A percentile compares a stretch with the other conserved stretches of the same genome.
These are phyloP conservation scores for Lasioglossum lativentre DNA, from an alignment of 2,888 invertebrate genomes.

Conservation along the genomic window DNA sequence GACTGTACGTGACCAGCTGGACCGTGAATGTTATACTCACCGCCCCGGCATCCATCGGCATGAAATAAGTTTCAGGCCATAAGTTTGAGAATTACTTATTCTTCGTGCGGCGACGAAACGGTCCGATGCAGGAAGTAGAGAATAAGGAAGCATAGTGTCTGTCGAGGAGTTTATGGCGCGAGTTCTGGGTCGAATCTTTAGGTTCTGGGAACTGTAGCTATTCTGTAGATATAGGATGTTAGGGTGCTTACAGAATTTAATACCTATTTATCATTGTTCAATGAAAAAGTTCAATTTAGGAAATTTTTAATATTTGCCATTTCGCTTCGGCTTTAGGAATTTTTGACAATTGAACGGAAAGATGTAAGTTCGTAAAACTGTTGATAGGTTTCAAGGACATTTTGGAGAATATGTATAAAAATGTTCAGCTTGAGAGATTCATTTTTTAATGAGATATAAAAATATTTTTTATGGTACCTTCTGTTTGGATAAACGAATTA, in stretches of 20 bases:
- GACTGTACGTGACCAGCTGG: not conserved
- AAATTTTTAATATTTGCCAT: not conserved
- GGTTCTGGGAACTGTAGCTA: no score
- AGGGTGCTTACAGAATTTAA: not conserved
- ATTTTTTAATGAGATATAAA: no score
- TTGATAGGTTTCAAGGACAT: not conserved
- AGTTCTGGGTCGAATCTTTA: not conserved
- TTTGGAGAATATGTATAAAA: not conserved
- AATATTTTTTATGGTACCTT: no score
- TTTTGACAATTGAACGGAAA: not conserved
- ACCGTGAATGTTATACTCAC: not conserved
- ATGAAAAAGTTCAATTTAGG: no score
- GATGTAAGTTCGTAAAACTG: not conserved
- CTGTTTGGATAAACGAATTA: no score
- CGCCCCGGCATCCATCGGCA: not conserved
- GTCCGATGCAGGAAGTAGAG: not conserved
- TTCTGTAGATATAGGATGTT: not conserved
- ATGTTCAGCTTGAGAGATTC: not conserved
- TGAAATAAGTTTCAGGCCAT: not conserved
- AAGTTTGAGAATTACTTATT: constrained; percentile 1
- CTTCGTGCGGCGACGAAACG: not conserved
- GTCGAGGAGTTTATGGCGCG: not conserved
- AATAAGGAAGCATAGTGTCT: not conserved
- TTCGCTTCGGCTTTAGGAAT: not conserved
- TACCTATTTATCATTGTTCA: not conserved